Evolutionary conservation across 2,113 vertebrate species (phyloP).

Genomic region (Irena cyanogastra): DNA sequence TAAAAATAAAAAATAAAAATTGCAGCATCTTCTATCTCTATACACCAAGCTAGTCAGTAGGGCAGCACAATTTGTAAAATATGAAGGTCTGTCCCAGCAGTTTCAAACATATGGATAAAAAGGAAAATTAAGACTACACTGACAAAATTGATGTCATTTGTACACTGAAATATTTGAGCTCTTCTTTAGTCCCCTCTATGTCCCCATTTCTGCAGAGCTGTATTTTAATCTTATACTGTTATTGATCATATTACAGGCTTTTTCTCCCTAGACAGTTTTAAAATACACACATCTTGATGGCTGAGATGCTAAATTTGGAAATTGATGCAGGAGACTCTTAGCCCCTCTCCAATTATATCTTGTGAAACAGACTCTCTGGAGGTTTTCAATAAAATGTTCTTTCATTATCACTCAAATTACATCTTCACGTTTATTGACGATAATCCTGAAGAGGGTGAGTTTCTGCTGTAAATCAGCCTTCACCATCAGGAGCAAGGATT

Average conservation of each 20-base stretch:
- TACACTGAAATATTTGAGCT: not conserved
- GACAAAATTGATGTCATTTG: not conserved
- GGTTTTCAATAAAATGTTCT: conserved; percentile 55
- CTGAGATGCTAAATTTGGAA: conserved; percentile 48
- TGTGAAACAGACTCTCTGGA: conserved; percentile 26
- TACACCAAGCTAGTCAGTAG: not conserved
- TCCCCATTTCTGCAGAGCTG: not conserved
- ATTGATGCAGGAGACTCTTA: conserved; percentile 18
- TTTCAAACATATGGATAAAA: not conserved
- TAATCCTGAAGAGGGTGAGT: not conserved
- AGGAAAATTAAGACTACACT: not conserved
- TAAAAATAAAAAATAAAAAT: not conserved
- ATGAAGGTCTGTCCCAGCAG: not conserved
- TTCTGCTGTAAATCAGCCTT: conserved; percentile 21
- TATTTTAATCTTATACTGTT: not conserved
- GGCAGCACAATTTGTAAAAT: not conserved
- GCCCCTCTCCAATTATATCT: conserved; percentile 46
- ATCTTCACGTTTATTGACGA: conserved; percentile 22
- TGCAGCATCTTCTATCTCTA: not conserved
- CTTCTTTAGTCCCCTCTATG: not conserved
- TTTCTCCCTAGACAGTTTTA: not conserved
- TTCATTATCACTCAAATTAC: conserved; percentile 61
- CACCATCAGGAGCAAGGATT: not conserved
- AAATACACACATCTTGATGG: not conserved
- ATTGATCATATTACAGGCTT: conserved; percentile 4